Conservation (phyloP, 2,113 vertebrate genomes). For the Corvus cornix region DNA sequence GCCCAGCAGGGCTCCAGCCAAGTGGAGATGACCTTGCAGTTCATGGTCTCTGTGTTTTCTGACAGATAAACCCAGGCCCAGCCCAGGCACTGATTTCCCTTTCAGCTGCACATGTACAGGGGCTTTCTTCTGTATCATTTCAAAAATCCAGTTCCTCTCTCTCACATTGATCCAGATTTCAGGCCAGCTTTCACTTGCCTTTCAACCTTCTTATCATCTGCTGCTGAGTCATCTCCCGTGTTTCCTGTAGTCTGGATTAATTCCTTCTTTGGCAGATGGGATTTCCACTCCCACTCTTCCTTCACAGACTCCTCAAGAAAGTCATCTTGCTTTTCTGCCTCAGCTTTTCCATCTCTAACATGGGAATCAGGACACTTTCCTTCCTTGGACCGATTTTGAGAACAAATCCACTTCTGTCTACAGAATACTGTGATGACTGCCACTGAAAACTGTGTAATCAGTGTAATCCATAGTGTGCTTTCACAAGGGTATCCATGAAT, state of each 20-base stretch:
- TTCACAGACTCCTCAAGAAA: neutral
- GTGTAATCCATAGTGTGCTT: neutral
- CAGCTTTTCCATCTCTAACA: neutral
- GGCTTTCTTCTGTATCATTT: neutral
- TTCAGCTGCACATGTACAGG: neutral
- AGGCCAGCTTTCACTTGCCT: constrained; percentile 7
- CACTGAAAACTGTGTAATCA: neutral
- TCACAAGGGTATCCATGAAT: neutral
- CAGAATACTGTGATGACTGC: neutral
- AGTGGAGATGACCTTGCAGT: neutral
- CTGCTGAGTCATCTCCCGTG: constrained; percentile 10
- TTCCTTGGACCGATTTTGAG: neutral
- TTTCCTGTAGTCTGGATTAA: constrained; percentile 23
- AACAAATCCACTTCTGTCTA: neutral
- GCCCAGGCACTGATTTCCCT: neutral
- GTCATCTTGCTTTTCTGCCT: neutral
- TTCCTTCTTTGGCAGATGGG: constrained; percentile 30
- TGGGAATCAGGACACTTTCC: neutral
- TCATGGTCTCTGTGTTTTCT: neutral
- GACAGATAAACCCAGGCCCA: neutral
- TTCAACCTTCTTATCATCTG: constrained; percentile 6
- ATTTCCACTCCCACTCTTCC: constrained; percentile 37
- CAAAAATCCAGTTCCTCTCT: neutral
- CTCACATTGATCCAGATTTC: neutral
- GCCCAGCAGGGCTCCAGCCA: neutral